Base-by-base conservation (phyloP, 2,888 invertebrate species). In the Eledona agricola region DNA sequence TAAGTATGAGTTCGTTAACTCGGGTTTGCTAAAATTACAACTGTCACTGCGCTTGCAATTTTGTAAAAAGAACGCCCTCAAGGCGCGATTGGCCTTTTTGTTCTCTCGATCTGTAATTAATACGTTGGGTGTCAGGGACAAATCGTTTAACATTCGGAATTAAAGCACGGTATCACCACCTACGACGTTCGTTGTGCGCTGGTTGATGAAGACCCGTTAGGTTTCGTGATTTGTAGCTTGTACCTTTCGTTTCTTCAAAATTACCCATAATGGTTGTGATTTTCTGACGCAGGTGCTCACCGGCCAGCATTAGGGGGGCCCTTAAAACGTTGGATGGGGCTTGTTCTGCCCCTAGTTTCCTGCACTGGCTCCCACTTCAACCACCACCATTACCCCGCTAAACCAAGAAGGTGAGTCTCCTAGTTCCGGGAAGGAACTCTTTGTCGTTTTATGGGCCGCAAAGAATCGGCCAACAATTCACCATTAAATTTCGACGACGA, bases 351-450 rank as follows among this genome's bases (percentile, higher is more conserved):
- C 75, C 73, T 59, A 70, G 67, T 71, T 71, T 70, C 67, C 72
- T 76, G 76, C 76, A 70, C 76, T 76, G 76, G 76, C 76, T 76
- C 76, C 76, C 66, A 76, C 76, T 65, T 74, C 74, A 70, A 74
- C 75, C 61, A 72, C 74, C 75, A 76, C 75, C 74, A 76, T 76
- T 74, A 75, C 75, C 74, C 76, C 76, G 66, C 63, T 76, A 75
- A 74, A 76, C 67, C 70, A 75, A 74, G 76, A 76, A 76, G 76
- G 76, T 77, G 62, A 71, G 71, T 17, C n/a, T 1, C 19, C 2
- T 11, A 4, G 22, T 23, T 10, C 3, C 4, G n/a, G 15, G 9
- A 15, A n/a, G 4, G 13, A 15, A 9, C 15, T 3, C n/a, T 11
- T 5, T 16, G 5, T n/a, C 16, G 3, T 3, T 10, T 31, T 31